These are phyloP conservation scores for Vidua chalybeata DNA, from an alignment of 2,113 vertebrate genomes.

Conservation along the genomic window DNA sequence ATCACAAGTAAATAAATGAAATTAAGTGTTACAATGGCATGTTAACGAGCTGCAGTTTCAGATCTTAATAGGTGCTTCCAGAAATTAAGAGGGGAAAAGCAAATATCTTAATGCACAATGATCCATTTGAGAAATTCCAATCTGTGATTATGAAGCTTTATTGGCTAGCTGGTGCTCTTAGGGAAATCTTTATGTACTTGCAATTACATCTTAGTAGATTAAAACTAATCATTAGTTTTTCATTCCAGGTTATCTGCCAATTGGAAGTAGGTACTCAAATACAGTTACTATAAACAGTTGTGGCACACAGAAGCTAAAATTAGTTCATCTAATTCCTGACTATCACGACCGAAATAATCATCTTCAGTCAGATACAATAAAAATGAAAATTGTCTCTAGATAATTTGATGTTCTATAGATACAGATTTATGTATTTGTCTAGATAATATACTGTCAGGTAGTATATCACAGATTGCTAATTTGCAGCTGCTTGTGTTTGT, in stretches of 20 bases:
- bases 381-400: background rate
- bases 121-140: background rate
- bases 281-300: slow-evolving; percentile 31
- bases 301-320: slow-evolving; percentile 34
- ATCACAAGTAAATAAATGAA: background rate
- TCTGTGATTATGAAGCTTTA: background rate
- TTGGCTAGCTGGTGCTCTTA: background rate
- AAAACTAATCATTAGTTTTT: background rate
- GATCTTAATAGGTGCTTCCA: background rate
- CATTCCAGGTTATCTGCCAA: slow-evolving; percentile 49
- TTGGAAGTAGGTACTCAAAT: slow-evolving; percentile 50
- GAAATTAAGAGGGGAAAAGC: background rate
- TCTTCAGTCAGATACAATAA: slow-evolving; percentile 47
- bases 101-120: background rate
- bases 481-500: background rate
- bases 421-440: background rate
- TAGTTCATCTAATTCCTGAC: slow-evolving; percentile 34
- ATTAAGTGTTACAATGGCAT: background rate
- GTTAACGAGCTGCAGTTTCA: background rate
- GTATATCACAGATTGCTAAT: background rate
- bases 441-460: background rate
- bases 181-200: background rate
- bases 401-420: background rate
- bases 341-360: slow-evolving; percentile 12
- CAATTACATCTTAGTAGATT: background rate